phyloP scores from a whole-genome alignment of 2,888 invertebrate genomes.

The Stictocephala bisonia region DNA sequence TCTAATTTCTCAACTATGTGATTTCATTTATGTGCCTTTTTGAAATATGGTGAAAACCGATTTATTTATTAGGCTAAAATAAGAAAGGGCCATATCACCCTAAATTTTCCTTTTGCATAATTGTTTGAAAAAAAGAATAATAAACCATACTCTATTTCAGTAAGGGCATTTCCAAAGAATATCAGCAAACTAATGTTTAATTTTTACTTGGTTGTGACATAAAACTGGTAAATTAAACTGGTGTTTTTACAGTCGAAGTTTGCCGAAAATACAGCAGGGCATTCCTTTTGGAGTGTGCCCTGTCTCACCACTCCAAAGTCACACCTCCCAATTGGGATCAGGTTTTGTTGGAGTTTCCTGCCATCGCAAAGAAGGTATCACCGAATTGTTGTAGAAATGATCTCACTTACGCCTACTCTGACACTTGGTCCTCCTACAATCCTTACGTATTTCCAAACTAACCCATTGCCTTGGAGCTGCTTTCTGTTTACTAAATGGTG shows the following conservation, averaged over 20 bases:
- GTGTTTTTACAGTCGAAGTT: conserved; percentile 56
- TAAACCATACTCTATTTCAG: background rate
- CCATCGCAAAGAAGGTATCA: conserved; percentile 59
- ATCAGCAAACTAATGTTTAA: too few species aligned
- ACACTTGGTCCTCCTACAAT: conserved; percentile 12
- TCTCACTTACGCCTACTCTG: conserved; percentile 19
- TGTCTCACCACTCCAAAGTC: conserved; percentile 63
- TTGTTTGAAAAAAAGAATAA: too few species aligned
- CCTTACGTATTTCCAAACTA: conserved; percentile 21
- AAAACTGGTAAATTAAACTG: conserved; percentile 35
- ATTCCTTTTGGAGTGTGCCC: conserved; percentile 70
- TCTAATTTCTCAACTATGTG: too few species aligned
- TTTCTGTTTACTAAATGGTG: too few species aligned
- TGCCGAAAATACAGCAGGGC: conserved; percentile 66
- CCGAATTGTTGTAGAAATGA: background rate
- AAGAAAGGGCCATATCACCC: too few species aligned
- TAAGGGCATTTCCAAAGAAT: too few species aligned
- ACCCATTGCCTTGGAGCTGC: too few species aligned
- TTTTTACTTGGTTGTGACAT: background rate
- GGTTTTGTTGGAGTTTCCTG: conserved; percentile 57
- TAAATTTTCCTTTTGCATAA: too few species aligned
- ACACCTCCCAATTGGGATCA: conserved; percentile 58
- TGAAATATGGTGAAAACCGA: too few species aligned
- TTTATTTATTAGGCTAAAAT: too few species aligned
- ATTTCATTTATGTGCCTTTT: too few species aligned